Evolutionary conservation across 2,888 invertebrate species (phyloP), one percentile per base, ranked within the genome.

Genomic region (Drosophila nigricruria): DNA sequence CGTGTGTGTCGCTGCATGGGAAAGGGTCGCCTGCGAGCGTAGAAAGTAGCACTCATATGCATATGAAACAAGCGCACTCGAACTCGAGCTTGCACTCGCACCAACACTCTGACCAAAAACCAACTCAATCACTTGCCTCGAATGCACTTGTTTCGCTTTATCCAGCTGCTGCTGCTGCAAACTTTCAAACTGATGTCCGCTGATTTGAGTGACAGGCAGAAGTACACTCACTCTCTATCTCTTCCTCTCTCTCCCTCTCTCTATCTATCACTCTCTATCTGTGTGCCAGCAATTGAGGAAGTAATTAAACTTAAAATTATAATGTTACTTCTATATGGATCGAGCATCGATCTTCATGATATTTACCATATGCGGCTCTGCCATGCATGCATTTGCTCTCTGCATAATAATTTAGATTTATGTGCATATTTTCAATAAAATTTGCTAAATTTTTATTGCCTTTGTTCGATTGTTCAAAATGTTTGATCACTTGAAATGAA

Each of bases 31-130:
- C 52, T 32, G 40, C 77, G 25, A 70, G 70, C 68, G 52, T 86
- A 86, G 84, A 84, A 88, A 84, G 84, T 86, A 72, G 88, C 81
- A 88, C 83, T 88, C 83, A 80, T 81, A 88, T 86, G 81, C 79
- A 88, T 86, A 77, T 81, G 71, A 68, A 70, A 32, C 49, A 27
- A 30, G 49, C 30, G 49, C 49, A 49, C 49, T 52, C 34, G 23
- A 34, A 52, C 50, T 52, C 16, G 3, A 49, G 23, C 34, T 70
- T 59, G 34, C 42, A 65, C 63, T 65, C 68, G 36, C 34, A 57
- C 30, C n/a, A n/a, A 30, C 36, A 50, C 61, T 16, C 43, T 76
- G 43, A 58, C 50, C 71, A 58, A 60, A 60, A 12, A 12, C 40
- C 43, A 40, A 47, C 52, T 75, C 58, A 54, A 66, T 66, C 60